Evolutionary conservation across 2,888 invertebrate species (phyloP).

Genomic region (Phyllotreta striolata): DNA sequence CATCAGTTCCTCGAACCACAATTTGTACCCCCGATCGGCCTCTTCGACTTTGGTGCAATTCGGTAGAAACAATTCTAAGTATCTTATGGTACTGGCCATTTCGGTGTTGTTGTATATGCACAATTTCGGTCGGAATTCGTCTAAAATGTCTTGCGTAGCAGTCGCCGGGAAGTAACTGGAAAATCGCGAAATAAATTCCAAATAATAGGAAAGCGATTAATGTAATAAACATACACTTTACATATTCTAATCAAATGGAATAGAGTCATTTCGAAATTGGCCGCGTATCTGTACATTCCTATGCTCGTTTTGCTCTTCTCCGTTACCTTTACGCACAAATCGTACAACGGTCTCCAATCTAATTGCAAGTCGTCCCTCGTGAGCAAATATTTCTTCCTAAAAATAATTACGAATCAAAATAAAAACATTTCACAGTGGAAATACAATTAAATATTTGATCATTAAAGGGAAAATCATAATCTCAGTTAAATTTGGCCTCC

Average conservation of each 20-base stretch:
- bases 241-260: slow-evolving; percentile 53
- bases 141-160: slow-evolving; percentile 86
- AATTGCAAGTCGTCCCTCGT: slow-evolving; percentile 81
- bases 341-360: slow-evolving; percentile 87
- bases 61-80: slow-evolving; percentile 81
- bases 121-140: slow-evolving; percentile 80
- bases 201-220: slow-evolving; percentile 8
- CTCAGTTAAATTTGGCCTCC: too few relatives aligned
- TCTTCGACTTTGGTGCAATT: slow-evolving; percentile 70
- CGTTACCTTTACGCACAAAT: slow-evolving; percentile 69
- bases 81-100: slow-evolving; percentile 63
- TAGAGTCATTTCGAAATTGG: slow-evolving; percentile 48
- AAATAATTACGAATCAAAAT: slow-evolving; percentile 13
- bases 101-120: slow-evolving; percentile 74
- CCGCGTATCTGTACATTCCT: slow-evolving; percentile 66
- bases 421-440: background rate
- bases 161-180: slow-evolving; percentile 73
- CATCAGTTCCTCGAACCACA: slow-evolving; percentile 85
- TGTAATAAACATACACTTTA: slow-evolving; percentile 56
- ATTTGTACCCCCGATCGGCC: slow-evolving; percentile 71
- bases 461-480: too few relatives aligned
- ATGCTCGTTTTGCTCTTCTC: slow-evolving; percentile 65
- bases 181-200: background rate
- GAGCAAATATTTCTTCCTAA: slow-evolving; percentile 79
- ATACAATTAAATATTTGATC: too few relatives aligned